Percentiles rank a stretch among this genome's conserved stretches.
Evolutionary conservation across 2,113 vertebrate genomes (phyloP).

Genomic region (Cyphomyrus plagiostoma): DNA sequence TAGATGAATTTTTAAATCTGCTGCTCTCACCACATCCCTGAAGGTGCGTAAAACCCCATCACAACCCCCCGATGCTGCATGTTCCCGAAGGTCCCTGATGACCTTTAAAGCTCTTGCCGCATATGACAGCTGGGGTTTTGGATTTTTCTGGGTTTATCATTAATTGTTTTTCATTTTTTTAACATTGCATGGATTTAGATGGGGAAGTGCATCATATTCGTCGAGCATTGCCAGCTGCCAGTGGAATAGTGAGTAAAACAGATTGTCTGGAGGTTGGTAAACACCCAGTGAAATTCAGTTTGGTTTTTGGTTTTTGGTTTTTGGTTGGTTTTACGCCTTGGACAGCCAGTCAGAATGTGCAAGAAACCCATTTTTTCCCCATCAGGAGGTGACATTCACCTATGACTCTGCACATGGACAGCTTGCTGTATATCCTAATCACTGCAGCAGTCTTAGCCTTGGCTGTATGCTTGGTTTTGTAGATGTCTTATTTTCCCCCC

Average conservation of each 20-base stretch:
- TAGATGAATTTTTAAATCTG: conserved; percentile 28
- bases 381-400: background rate
- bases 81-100: background rate
- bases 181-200: background rate
- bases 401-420: background rate
- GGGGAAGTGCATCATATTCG: background rate
- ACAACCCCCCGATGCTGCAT: conserved; percentile 9
- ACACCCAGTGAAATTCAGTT: background rate
- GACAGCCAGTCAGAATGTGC: background rate
- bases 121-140: conserved; percentile 8
- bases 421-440: background rate
- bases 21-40: background rate
- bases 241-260: background rate
- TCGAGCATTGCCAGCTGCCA: background rate
- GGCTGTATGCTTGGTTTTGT: background rate
- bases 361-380: background rate
- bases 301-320: no score
- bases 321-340: background rate
- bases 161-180: background rate
- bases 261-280: conserved; percentile 3
- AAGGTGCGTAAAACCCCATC: conserved; percentile 23
- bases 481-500: background rate
- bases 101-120: background rate
- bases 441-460: background rate
- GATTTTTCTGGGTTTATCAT: conserved; percentile 7